These are phyloP conservation scores for Leucophenga maculata DNA, from an alignment of 2,888 invertebrate species.

Conservation along the genomic window DNA sequence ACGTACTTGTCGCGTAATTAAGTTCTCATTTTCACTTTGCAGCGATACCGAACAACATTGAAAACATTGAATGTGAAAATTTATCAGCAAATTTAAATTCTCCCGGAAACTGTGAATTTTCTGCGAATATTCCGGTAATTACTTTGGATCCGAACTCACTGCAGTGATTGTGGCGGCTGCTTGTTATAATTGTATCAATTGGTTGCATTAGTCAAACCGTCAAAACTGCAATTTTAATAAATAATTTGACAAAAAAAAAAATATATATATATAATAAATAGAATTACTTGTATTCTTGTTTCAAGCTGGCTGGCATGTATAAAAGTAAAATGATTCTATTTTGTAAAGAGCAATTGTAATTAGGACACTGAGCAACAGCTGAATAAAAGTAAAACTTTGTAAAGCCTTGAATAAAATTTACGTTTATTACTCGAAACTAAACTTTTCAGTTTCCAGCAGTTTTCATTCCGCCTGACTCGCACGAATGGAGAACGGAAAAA, in stretches of 20 bases:
- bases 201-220: too few species aligned
- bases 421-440: too few species aligned
- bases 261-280: not conserved
- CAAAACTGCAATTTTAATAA: too few species aligned
- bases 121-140: constrained; percentile 45
- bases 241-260: not conserved
- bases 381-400: too few species aligned
- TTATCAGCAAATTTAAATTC: constrained; percentile 13
- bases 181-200: too few species aligned
- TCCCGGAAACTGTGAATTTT: not conserved
- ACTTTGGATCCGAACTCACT: constrained; percentile 44
- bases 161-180: constrained; percentile 23
- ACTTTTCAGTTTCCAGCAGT: too few species aligned
- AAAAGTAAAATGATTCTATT: not conserved
- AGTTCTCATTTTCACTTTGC: not conserved
- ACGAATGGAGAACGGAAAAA: too few species aligned
- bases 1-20: not conserved
- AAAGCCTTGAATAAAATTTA: too few species aligned
- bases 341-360: not conserved
- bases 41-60: constrained; percentile 26
- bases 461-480: too few species aligned
- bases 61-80: constrained; percentile 33
- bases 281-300: not conserved
- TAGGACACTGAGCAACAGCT: too few species aligned
- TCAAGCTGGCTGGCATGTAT: not conserved